Percentiles rank a stretch among this genome's conserved stretches.
Conservation (phyloP, 2,797 vertebrate genomes). For the Arnoldichthys spilopterus region DNA sequence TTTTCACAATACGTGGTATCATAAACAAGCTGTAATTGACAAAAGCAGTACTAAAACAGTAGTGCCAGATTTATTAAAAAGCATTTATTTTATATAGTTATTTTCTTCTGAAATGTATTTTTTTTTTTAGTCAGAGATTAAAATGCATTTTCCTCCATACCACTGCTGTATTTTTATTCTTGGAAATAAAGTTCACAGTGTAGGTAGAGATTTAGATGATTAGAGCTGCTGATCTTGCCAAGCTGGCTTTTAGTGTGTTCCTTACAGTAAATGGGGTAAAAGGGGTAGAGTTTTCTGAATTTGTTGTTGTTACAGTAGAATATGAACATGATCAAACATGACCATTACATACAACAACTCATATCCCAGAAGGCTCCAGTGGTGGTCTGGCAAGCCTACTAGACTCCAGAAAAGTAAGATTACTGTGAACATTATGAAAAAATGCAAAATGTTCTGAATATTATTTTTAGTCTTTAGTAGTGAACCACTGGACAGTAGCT, state of each 20-base stretch:
- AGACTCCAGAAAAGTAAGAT: not conserved
- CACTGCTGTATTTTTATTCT: not conserved
- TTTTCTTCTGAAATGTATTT: no score
- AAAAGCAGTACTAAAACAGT: no score
- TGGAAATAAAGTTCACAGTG: conserved; percentile 4
- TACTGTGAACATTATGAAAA: no score
- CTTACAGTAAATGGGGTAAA: conserved; percentile 10
- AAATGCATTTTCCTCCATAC: not conserved
- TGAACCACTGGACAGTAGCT: not conserved
- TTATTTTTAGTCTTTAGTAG: not conserved
- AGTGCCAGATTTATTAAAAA: no score
- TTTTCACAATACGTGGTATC: not conserved
- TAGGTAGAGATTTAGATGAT: conserved; percentile 2
- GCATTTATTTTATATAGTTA: no score
- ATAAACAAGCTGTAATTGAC: not conserved
- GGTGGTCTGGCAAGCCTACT: not conserved
- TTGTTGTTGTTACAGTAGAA: not conserved
- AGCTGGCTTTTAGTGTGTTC: not conserved
- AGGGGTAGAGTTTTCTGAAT: not conserved
- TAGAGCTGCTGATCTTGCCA: not conserved
- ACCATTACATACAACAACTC: no score
- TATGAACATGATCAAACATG: no score
- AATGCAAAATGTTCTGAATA: not conserved
- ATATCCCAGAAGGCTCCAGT: not conserved
- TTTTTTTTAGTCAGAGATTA: no score